Evolutionary conservation across 2,113 vertebrate genomes (phyloP).

Genomic region (Pavo muticus): DNA sequence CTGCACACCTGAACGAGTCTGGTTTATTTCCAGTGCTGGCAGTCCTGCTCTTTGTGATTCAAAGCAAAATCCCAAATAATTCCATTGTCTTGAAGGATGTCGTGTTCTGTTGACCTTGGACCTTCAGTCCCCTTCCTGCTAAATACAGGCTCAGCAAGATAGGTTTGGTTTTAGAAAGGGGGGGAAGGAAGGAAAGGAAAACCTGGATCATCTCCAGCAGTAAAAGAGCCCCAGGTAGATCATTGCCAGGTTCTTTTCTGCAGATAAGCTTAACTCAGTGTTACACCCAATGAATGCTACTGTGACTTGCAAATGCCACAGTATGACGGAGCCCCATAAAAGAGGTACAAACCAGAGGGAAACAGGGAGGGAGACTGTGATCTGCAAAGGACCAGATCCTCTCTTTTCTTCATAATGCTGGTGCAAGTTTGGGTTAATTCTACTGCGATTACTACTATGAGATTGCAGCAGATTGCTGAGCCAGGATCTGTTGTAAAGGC

Average conservation of each 20-base stretch:
- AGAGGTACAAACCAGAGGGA: constrained; percentile 1
- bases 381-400: background rate
- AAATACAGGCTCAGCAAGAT: background rate
- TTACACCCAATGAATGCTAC: constrained; percentile 50
- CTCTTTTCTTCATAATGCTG: background rate
- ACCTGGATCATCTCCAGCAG: constrained; percentile 59
- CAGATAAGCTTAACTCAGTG: constrained; percentile 56
- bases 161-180: constrained; percentile 7
- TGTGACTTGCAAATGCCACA: constrained; percentile 34
- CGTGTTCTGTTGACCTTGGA: constrained; percentile 27
- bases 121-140: constrained; percentile 35
- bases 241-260: constrained; percentile 64
- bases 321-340: background rate
- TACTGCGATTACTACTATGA: background rate
- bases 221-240: constrained; percentile 58
- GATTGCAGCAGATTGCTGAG: constrained; percentile 25
- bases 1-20: background rate
- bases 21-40: background rate
- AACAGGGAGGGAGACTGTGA: background rate
- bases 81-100: constrained; percentile 43
- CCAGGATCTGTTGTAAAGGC: background rate
- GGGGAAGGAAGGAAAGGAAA: constrained; percentile 20
- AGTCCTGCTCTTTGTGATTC: background rate
- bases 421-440: background rate
- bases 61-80: background rate